Base-by-base conservation (phyloP, 2,113 vertebrate genomes). In the Orientallactaga bullata region DNA sequence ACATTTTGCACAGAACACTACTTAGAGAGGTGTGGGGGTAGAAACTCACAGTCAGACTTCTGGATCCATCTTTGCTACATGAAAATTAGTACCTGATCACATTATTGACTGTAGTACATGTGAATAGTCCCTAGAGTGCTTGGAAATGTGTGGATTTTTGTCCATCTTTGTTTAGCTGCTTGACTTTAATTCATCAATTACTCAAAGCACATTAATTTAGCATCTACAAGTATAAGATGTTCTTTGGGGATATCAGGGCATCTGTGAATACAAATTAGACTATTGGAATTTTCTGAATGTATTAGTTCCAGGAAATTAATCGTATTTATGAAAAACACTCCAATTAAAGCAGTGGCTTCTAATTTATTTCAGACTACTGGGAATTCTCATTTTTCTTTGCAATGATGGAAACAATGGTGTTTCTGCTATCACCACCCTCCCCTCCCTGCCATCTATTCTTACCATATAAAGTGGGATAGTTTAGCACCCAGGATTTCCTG, bases 141-240 rank as follows among this genome's bases (percentile, higher is more conserved):
- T n/a, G 0, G 47, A 60, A 90, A 85, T 17, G 2, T 69, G 39
- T 79, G 39, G 5, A 82, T 39, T 85, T 74, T 61, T 71, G 39
- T 51, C 24, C 9, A 6, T 66, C 55, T 85, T 82, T 74, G 74
- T 86, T 89, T 37, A 63, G 13, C 79, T 77, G 24, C 68, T 91
- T 72, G n/a, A 81, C 8, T 87, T 96, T 87, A 66, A 91, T 87
- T 92, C n/a, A 84, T 26, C 47, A 80, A 87, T 65, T 55, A 82
- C 87, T 79, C 32, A 71, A 88, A 94, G 60, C 51, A 20, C 83
- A 79, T 85, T 86, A n/a, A 92, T 47, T 92, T 23, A 72, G 47
- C 77, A 17, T 21, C 63, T 88, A 66, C 37, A 30, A 60, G 12
- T 30, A 0, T 26, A 85, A 35, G n/a, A 88, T 69, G 65, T 16